Conservation (phyloP, 2,888 invertebrate genomes). For the Mesodorylaimus sp. region DNA sequence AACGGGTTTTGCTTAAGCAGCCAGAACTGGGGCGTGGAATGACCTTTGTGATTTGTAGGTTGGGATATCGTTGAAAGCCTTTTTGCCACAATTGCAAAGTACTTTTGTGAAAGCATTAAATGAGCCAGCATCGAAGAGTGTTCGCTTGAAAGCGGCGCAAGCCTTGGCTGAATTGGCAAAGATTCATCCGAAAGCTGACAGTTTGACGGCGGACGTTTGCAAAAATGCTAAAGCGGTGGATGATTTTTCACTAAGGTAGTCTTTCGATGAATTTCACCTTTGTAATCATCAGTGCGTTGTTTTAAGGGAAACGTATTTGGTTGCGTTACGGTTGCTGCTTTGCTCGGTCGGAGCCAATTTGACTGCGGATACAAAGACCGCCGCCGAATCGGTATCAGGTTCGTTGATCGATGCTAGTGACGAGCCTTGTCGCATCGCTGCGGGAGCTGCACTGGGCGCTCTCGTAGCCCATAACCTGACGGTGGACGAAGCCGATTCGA, state of each 20-base stretch:
- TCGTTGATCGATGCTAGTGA: slow-evolving; percentile 36
- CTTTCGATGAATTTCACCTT: background rate
- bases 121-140: slow-evolving; percentile 43
- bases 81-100: slow-evolving; percentile 91
- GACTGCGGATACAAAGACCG: slow-evolving; percentile 44
- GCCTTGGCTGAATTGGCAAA: slow-evolving; percentile 69
- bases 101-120: slow-evolving; percentile 86
- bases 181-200: slow-evolving; percentile 81
- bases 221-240: slow-evolving; percentile 63
- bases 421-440: slow-evolving; percentile 58
- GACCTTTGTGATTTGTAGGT: slow-evolving; percentile 42
- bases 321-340: slow-evolving; percentile 66
- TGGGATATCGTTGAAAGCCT: slow-evolving; percentile 82
- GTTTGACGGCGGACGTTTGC: slow-evolving; percentile 78
- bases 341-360: slow-evolving; percentile 70
- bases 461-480: slow-evolving; percentile 51
- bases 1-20: slow-evolving; percentile 11
- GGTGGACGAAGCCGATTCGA: slow-evolving; percentile 49
- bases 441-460: slow-evolving; percentile 75
- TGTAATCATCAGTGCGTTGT: background rate
- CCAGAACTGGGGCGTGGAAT: background rate
- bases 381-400: background rate
- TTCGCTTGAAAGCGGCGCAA: slow-evolving; percentile 21
- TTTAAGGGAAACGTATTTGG: slow-evolving; percentile 62
- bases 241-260: slow-evolving; percentile 53